Evolutionary conservation across 2,888 invertebrate genomes (phyloP).

Genomic region (Epirrhoe tristata): DNA sequence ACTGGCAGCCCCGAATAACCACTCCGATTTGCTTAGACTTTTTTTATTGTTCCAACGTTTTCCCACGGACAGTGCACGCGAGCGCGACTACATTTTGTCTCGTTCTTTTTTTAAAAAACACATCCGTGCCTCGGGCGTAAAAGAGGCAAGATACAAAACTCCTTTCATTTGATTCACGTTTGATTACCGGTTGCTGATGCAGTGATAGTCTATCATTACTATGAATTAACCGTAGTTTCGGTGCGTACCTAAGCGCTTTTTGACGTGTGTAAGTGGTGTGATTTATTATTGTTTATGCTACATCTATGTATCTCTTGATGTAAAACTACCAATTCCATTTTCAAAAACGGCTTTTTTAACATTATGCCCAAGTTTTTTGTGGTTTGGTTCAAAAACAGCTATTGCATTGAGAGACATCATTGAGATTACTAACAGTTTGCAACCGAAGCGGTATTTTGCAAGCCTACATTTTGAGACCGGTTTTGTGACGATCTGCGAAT

Average conservation of each 20-base stretch:
- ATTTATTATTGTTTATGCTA: conserved; percentile 62
- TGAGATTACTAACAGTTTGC: conserved; percentile 51
- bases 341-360: conserved; percentile 13
- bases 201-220: conserved; percentile 72
- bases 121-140: conserved; percentile 78
- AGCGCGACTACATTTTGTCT: conserved; percentile 62
- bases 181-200: conserved; percentile 68
- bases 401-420: conserved; percentile 28
- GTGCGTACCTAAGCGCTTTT: conserved; percentile 72
- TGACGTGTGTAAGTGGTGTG: conserved; percentile 73
- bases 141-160: conserved; percentile 64
- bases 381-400: conserved; percentile 14
- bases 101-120: conserved; percentile 57
- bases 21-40: conserved; percentile 57
- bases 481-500: conserved; percentile 66
- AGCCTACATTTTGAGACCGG: conserved; percentile 77
- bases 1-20: conserved; percentile 67
- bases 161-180: conserved; percentile 75
- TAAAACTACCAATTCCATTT: conserved; percentile 9
- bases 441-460: conserved; percentile 66
- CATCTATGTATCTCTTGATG: background rate
- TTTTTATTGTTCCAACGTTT: conserved; percentile 68
- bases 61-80: conserved; percentile 79
- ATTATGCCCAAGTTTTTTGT: conserved; percentile 8
- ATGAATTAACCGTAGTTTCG: conserved; percentile 67